phyloP scores from a whole-genome alignment of 2,888 invertebrate species.

The Selenia dentaria region DNA sequence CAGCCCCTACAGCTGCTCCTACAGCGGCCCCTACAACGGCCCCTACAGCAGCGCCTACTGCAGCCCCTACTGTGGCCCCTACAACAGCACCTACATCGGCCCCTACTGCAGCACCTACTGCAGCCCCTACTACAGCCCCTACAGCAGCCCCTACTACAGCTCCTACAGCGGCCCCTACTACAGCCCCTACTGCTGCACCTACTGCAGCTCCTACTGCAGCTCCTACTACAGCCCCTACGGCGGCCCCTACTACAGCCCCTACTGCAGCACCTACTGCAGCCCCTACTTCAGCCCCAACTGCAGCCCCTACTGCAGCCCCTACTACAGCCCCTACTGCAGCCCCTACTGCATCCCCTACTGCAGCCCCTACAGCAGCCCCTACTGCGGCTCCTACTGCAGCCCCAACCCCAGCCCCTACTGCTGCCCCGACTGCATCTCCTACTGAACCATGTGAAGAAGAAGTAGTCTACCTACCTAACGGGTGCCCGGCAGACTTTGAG shows the following conservation, averaged over 20 bases:
- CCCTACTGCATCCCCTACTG: too few relatives aligned
- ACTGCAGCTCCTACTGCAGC: slow-evolving; percentile 13
- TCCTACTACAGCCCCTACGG: slow-evolving; percentile 7
- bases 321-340: too few relatives aligned
- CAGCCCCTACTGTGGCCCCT: too few relatives aligned
- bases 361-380: too few relatives aligned
- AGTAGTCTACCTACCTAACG: slow-evolving; percentile 27
- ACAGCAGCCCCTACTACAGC: slow-evolving; percentile 20
- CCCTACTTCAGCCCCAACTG: not conserved
- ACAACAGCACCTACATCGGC: too few relatives aligned
- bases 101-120: too few relatives aligned
- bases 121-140: slow-evolving; percentile 1
- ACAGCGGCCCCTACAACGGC: not conserved
- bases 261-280: slow-evolving; percentile 10
- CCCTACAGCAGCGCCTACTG: too few relatives aligned
- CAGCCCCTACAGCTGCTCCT: slow-evolving; percentile 1
- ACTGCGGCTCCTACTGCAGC: not conserved
- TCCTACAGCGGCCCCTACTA: not conserved
- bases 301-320: not conserved
- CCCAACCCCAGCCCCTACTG: slow-evolving; percentile 12
- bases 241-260: slow-evolving; percentile 15
- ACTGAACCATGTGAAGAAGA: not conserved
- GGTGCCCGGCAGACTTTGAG: slow-evolving; percentile 43
- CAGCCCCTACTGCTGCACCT: slow-evolving; percentile 8
- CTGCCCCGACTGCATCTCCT: slow-evolving; percentile 3